phyloP scores from a whole-genome alignment of 2,888 invertebrate species.

The Callosobruchus maculatus region DNA sequence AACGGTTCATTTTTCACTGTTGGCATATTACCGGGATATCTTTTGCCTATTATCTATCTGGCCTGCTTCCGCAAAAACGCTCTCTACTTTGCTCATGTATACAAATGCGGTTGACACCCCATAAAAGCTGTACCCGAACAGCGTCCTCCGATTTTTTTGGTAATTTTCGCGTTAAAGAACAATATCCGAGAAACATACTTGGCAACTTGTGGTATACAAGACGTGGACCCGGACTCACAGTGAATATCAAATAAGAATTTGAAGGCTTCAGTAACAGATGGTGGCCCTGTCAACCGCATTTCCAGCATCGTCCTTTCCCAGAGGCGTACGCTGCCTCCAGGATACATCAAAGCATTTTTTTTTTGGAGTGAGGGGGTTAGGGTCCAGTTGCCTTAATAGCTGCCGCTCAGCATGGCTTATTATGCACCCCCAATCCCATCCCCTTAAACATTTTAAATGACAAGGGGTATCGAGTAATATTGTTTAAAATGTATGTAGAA shows the following conservation, averaged over 20 bases:
- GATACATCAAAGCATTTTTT: neutral
- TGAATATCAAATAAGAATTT: slow-evolving; percentile 48
- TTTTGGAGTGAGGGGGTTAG: no score
- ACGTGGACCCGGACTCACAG: slow-evolving; percentile 39
- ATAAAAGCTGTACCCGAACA: neutral
- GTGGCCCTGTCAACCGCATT: slow-evolving; percentile 45
- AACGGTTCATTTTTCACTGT: no score
- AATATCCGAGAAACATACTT: slow-evolving; percentile 40
- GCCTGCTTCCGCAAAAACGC: neutral
- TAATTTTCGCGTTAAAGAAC: slow-evolving; percentile 24
- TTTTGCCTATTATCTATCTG: neutral
- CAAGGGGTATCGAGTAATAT: no score
- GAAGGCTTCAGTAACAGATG: slow-evolving; percentile 45
- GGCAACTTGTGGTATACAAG: slow-evolving; percentile 40
- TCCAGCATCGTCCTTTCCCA: slow-evolving; percentile 35
- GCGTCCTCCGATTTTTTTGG: slow-evolving; percentile 16
- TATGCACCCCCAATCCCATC: no score
- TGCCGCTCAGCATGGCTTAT: neutral
- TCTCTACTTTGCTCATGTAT: neutral
- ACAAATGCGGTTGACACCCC: neutral
- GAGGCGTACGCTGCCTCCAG: slow-evolving; percentile 18
- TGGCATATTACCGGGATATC: no score
- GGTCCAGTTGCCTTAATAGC: no score
- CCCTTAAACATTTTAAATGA: no score
- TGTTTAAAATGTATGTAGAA: no score